phyloP scores from a whole-genome alignment of 1,140 invertebrate species.

The Calephelis nemesis region DNA sequence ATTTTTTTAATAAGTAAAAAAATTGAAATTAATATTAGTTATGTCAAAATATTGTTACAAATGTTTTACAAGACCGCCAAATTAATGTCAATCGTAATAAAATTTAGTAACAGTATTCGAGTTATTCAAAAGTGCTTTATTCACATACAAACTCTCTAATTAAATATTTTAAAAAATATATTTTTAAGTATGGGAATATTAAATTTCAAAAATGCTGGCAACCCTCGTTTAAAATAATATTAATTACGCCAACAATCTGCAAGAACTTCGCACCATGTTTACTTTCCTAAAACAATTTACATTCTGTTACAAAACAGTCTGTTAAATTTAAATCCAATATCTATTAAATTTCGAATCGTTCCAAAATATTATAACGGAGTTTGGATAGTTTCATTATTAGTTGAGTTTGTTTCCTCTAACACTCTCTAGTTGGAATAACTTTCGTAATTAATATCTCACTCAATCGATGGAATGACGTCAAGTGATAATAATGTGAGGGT shows the following conservation, averaged over 20 bases:
- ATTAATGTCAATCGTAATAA: too few species aligned
- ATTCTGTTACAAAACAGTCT: constrained; percentile 3
- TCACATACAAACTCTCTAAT: too few species aligned
- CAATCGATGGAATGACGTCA: neutral
- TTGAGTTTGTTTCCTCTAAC: neutral
- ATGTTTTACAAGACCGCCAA: too few species aligned
- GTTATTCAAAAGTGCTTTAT: too few species aligned
- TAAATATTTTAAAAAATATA: too few species aligned
- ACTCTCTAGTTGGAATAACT: neutral
- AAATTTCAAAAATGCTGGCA: too few species aligned
- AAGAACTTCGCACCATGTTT: neutral
- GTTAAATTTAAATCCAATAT: constrained; percentile 9
- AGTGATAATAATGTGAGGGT: neutral
- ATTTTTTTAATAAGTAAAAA: too few species aligned
- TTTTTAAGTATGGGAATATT: too few species aligned
- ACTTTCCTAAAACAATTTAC: constrained; percentile 11
- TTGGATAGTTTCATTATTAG: neutral
- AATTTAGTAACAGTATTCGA: too few species aligned
- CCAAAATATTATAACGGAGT: constrained; percentile 2
- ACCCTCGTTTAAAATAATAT: constrained; percentile 1
- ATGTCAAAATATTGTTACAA: too few species aligned
- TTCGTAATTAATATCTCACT: neutral
- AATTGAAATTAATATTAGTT: too few species aligned
- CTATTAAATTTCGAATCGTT: constrained; percentile 5
- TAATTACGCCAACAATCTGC: neutral